Evolutionary conservation across 53 echinoderm and acorn worm genomes (phyloP), one percentile per base, ranked within the genome.

Genomic region (Stichopus horrens): DNA sequence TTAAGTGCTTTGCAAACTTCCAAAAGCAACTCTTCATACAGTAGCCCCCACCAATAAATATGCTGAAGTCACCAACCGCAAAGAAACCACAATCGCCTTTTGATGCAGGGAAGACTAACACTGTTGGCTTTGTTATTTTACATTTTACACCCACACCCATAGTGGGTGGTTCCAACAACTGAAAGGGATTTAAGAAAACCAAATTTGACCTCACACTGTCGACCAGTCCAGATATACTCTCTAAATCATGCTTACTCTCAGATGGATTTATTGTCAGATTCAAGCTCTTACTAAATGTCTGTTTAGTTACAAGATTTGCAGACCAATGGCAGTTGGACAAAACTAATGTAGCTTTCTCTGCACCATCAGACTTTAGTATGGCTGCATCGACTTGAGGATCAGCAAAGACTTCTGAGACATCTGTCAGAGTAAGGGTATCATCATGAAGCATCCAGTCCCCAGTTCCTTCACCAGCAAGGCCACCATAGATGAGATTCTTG

Each of bases 61-160:
- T 91, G 71, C 99, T 96, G 88, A 99, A 99, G 91, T 99, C 99
- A 76, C 93, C 96, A 67, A 99, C 96, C 16, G 96, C 99, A 88
- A 99, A 99, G 91, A 99, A 96, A 60, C 96, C 94, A 91, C 99
- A 99, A 90, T 99, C 99, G 22, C 99, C 99, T 80, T 99, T 99
- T 51, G 94, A 93, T 23, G 99, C 95, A 68, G 99, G 99, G 76
- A 99, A 96, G 78, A 99, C 91, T 54, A 99, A 92, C 23, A 99
- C 99, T 55, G 99, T 99, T 7, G 99, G 99, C 83, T 99, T 99
- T 77, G 99, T 94, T 75, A 99, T 99, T 83, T 99, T 99, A 56
- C 99, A 99, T 74, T 99, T 99, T 75, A 96, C 96, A 66, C 96
- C 99, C 6, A 99, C 94, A n/a, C 96, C 99, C 94, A 96, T 99